Evolutionary conservation across 2,888 invertebrate genomes (phyloP).

Genomic region (Thereva unica): DNA sequence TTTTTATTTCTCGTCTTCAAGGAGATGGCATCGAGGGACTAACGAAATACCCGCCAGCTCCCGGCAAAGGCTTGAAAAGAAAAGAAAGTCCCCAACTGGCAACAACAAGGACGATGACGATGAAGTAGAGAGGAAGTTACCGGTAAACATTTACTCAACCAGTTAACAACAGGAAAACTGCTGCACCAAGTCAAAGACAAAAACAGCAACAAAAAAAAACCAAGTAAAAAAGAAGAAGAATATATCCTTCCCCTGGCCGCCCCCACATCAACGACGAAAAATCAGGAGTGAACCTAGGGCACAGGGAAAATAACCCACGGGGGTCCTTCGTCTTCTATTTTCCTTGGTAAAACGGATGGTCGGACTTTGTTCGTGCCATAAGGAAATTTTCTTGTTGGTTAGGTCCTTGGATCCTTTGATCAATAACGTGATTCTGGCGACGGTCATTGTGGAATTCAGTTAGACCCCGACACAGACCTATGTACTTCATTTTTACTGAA

Average conservation of each 20-base stretch:
- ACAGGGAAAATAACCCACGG: slow-evolving; percentile 32
- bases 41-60: too few species aligned
- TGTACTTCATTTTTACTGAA: slow-evolving; percentile 20
- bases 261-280: not conserved
- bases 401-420: slow-evolving; percentile 14
- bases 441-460: slow-evolving; percentile 1
- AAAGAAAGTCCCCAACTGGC: not conserved
- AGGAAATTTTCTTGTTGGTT: slow-evolving; percentile 21
- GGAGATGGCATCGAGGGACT: too few species aligned
- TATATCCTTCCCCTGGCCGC: too few species aligned
- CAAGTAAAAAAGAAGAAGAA: too few species aligned
- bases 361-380: slow-evolving; percentile 12
- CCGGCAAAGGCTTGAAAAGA: too few species aligned
- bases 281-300: slow-evolving; percentile 19
- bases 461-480: not conserved
- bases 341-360: slow-evolving; percentile 19
- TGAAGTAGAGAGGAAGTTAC: slow-evolving; percentile 20
- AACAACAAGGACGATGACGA: slow-evolving; percentile 13
- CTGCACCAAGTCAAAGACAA: slow-evolving; percentile 6
- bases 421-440: slow-evolving; percentile 23
- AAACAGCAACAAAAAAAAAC: not conserved
- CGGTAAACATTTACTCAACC: slow-evolving; percentile 34
- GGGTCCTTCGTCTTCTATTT: slow-evolving; percentile 17
- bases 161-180: slow-evolving; percentile 27
- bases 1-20: too few species aligned